These are phyloP conservation scores for Neuroscelio doddi DNA, from an alignment of 2,888 invertebrate genomes.

Conservation along the genomic window DNA sequence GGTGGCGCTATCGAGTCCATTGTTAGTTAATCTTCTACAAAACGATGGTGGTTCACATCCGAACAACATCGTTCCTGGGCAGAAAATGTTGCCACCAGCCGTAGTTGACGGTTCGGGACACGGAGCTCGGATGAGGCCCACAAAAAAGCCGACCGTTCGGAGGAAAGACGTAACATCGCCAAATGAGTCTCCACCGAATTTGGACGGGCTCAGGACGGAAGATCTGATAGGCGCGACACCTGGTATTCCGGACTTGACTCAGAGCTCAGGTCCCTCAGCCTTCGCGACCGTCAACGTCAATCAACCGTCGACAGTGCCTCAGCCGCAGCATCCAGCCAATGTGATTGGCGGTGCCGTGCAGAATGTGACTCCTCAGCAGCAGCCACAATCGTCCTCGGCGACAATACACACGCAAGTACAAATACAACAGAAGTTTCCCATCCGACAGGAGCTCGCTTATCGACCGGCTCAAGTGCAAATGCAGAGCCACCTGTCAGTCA, in stretches of 20 bases:
- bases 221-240: constrained; percentile 63
- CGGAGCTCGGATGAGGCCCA: constrained; percentile 62
- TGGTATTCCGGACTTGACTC: constrained; percentile 53
- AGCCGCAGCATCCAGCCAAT: constrained; percentile 52
- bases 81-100: constrained; percentile 68
- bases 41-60: constrained; percentile 79
- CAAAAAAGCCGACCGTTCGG: constrained; percentile 67
- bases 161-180: constrained; percentile 67
- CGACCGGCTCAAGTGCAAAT: constrained; percentile 57
- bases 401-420: constrained; percentile 66
- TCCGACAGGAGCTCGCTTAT: constrained; percentile 65
- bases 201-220: constrained; percentile 66
- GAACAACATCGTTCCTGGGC: constrained; percentile 58
- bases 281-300: constrained; percentile 65
- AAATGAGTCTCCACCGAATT: constrained; percentile 64
- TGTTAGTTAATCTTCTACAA: constrained; percentile 92
- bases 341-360: constrained; percentile 45
- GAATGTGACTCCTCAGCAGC: constrained; percentile 44
- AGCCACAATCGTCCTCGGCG: constrained; percentile 42
- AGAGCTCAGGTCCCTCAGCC: constrained; percentile 62
- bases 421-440: constrained; percentile 67
- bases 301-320: constrained; percentile 64
- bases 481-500: constrained; percentile 57
- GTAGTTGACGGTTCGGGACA: constrained; percentile 59
- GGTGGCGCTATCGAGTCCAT: constrained; percentile 88